Evolutionary conservation across 2,888 invertebrate genomes (phyloP).

Genomic region (Anarsia innoxiella): DNA sequence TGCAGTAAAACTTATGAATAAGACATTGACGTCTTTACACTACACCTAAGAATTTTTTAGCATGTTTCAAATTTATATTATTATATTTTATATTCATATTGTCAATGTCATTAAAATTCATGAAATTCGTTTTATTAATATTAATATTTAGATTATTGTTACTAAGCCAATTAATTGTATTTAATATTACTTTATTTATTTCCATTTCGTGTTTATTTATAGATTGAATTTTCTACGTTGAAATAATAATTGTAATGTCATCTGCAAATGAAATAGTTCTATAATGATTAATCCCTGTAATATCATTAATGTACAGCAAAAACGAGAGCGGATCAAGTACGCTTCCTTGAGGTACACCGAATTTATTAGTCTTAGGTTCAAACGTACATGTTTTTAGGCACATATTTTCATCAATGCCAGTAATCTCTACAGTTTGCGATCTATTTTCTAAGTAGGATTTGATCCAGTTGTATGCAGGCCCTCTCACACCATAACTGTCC

Average conservation of each 20-base stretch:
- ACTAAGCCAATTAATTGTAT: neutral
- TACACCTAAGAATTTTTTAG: neutral
- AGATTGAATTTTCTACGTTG: neutral
- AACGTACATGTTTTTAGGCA: neutral
- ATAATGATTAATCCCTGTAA: neutral
- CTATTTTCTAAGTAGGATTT: neutral
- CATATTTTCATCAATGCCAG: neutral
- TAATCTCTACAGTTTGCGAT: neutral
- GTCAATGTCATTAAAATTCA: neutral
- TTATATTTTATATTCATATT: neutral
- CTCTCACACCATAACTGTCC: constrained; percentile 5
- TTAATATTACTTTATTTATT: neutral
- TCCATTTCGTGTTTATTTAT: constrained; percentile 1
- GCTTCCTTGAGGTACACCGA: constrained; percentile 6
- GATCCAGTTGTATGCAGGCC: constrained; percentile 2
- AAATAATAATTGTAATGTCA: constrained; percentile 4
- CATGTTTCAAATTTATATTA: neutral
- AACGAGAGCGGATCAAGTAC: neutral
- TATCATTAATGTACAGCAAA: constrained; percentile 1
- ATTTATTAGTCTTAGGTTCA: neutral
- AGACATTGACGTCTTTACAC: too few relatives aligned
- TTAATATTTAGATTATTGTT: neutral
- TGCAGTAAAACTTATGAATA: too few relatives aligned
- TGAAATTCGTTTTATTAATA: constrained; percentile 1
- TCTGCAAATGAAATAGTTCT: constrained; percentile 2